phyloP scores from a whole-genome alignment of 64 coral and sea anemone species.

The Stylophora pistillata region DNA sequence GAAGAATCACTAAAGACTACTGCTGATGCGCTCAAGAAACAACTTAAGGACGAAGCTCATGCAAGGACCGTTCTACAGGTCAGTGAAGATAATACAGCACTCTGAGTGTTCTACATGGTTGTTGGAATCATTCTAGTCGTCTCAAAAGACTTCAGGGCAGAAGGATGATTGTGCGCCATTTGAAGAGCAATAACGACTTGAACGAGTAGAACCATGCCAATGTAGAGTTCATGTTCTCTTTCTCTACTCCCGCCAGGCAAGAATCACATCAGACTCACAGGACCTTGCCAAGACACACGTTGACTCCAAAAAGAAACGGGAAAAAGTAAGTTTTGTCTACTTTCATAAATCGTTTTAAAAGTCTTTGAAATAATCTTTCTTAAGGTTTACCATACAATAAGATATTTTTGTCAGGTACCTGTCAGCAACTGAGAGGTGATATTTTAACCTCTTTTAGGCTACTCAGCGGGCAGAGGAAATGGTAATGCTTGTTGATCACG shows the following conservation, averaged over 20 bases:
- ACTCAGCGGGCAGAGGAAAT: conserved; percentile 72
- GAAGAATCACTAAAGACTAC: conserved; percentile 83
- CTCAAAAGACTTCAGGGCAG: no score
- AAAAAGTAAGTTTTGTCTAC: conserved; percentile 56
- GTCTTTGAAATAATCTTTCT: background rate
- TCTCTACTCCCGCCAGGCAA: conserved; percentile 40
- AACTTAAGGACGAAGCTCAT: conserved; percentile 89
- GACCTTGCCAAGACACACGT: conserved; percentile 68
- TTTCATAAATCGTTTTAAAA: background rate
- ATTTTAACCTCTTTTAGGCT: conserved; percentile 27
- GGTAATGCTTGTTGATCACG: conserved; percentile 80
- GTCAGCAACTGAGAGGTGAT: background rate
- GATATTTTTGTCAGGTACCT: background rate
- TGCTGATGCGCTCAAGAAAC: conserved; percentile 81
- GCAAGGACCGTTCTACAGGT: conserved; percentile 89
- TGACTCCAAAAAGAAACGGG: conserved; percentile 90
- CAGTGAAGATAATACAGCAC: background rate
- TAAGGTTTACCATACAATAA: background rate
- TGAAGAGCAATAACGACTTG: no score
- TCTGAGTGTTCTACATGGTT: no score
- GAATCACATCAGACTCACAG: conserved; percentile 76
- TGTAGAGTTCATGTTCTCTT: no score
- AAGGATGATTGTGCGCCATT: no score
- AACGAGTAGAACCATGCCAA: no score
- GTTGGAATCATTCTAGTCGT: no score